A percentile compares a stretch with the other conserved stretches of the same genome.
Conservation (phyloP, 1,140 invertebrate genomes). For the Ceratina calcarata region DNA sequence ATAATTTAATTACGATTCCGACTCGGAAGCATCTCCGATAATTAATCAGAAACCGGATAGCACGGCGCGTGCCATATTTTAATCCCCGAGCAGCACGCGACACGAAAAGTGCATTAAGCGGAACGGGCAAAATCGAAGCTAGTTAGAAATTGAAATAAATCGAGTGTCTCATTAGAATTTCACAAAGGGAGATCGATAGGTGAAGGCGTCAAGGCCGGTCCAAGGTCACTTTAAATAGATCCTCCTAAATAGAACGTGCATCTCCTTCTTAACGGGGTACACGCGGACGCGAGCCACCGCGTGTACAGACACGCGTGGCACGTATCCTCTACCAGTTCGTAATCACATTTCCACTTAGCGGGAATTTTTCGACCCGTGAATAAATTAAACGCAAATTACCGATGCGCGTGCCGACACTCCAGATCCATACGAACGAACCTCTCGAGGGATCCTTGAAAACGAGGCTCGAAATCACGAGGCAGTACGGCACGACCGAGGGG, state of each 20-base stretch:
- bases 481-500: background rate
- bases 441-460: background rate
- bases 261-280: background rate
- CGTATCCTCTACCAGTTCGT: background rate
- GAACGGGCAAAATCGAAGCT: conserved; percentile 1
- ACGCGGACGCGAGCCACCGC: background rate
- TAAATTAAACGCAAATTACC: conserved; percentile 6
- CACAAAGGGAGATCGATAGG: background rate
- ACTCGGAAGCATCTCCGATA: background rate
- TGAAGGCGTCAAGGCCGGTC: background rate
- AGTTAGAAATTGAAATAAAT: conserved; percentile 1
- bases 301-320: background rate
- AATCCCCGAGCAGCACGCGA: background rate
- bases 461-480: background rate
- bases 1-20: too few species aligned
- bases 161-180: conserved; percentile 15
- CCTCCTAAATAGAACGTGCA: background rate
- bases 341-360: background rate
- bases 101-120: conserved; percentile 2
- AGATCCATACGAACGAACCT: background rate
- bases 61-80: background rate
- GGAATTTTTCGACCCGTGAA: background rate
- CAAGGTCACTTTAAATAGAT: conserved; percentile 16
- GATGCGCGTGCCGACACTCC: background rate
- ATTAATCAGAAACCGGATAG: background rate